Base-by-base conservation (phyloP, 2,113 vertebrate genomes). In the Mandrillus leucophaeus region DNA sequence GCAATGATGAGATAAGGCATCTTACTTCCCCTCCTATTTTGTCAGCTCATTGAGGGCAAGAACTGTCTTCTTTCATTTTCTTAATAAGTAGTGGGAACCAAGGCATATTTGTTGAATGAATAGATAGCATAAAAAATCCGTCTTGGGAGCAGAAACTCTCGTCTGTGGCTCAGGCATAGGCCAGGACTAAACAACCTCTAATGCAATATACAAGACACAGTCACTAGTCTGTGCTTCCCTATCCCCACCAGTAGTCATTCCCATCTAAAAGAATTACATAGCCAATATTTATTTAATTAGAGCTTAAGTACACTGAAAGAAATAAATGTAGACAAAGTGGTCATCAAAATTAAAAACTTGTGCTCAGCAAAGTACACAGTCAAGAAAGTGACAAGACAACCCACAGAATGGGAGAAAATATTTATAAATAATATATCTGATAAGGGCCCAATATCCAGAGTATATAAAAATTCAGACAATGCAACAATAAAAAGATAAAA, bases 21-120 rank as follows among this genome's bases (percentile, higher is more conserved):
- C 43, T 81, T 75, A 50, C 78, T 50, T n/a, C 12, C 32, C 38
- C n/a, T 79, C 70, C 43, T 85, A 70, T 38, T 93, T 48, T 38
- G 76, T 85, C 43, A 87, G 35, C 84, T 89, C 38, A 82, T 94
- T 61, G 68, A 96, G 38, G 79, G 8, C 84, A 97, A 43, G 43
- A 64, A 76, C 40, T 75, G 11, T 93, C 73, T 79, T 76, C 70
- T 93, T 89, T 82, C 25, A 88, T 68, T 92, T 97, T 93, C 35
- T 80, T 88, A 92, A 59, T 25, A 55, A 35, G 8, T 64, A 66
- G 64, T 90, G 86, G 45, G 61, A 83, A 73, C 43, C 66, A 90
- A 70, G 38, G 25, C 59, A 90, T 66, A 82, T 59, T 92, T 92
- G 22, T 92, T 79, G 80, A 90, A 83, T 68, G 32, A 92, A 80